A percentile compares a stretch with the other conserved stretches of the same genome.
phyloP scores from a whole-genome alignment of 2,797 vertebrate species.

The Microctenopoma stevenorrisi region DNA sequence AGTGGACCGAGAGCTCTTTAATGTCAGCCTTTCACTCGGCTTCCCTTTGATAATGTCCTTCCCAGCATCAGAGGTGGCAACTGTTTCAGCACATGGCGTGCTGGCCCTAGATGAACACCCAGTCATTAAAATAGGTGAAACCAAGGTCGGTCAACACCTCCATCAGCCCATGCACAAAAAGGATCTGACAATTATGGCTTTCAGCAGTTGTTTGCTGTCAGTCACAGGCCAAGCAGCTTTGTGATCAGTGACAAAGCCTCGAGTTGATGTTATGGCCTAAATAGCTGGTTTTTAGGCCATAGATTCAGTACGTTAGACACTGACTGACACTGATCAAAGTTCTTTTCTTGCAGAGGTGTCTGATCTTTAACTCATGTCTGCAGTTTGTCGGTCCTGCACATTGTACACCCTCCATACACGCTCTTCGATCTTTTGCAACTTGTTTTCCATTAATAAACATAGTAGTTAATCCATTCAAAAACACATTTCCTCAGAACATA shows the following conservation, averaged over 20 bases:
- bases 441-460: too few species aligned
- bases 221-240: slow-evolving; percentile 19
- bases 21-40: slow-evolving; percentile 17
- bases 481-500: too few species aligned
- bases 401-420: too few species aligned
- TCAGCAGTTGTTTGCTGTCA: slow-evolving; percentile 56
- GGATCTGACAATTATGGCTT: slow-evolving; percentile 48
- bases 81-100: slow-evolving; percentile 32
- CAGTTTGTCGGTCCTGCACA: too few species aligned
- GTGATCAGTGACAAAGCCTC: slow-evolving; percentile 46
- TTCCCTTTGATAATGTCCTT: slow-evolving; percentile 43
- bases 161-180: slow-evolving; percentile 45
- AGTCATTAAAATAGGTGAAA: slow-evolving; percentile 61
- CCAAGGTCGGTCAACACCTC: slow-evolving; percentile 56
- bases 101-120: slow-evolving; percentile 23
- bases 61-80: slow-evolving; percentile 36
- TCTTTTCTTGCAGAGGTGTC: too few species aligned
- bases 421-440: too few species aligned
- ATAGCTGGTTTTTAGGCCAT: slow-evolving; percentile 23
- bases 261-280: slow-evolving; percentile 24
- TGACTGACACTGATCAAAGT: neutral
- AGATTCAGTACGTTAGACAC: slow-evolving; percentile 39
- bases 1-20: slow-evolving; percentile 15
- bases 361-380: too few species aligned
- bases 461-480: too few species aligned